Base-by-base conservation (phyloP, 2,888 invertebrate genomes). In the Tenthredo notha region DNA sequence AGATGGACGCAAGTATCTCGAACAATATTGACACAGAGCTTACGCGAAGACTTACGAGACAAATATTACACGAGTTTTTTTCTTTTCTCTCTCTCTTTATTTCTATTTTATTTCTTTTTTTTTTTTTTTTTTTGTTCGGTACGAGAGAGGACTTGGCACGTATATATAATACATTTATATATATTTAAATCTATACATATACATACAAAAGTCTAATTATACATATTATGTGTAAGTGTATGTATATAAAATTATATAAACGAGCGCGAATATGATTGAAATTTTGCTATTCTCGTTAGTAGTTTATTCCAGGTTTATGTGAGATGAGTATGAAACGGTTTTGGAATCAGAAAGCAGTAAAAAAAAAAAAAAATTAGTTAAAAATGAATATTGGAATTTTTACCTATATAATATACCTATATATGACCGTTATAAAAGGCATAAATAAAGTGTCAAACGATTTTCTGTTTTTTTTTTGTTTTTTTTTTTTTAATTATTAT, bases 1-100 rank as follows among this genome's bases (percentile, higher is more conserved):
- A 77, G 86, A 87, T 87, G 88, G 85, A 85, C 86, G 84, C 58
- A 54, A 84, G 29, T 84, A 70, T 82, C 54, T 78, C 86, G 82
- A 85, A 85, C 85, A 86, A 89, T 89, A 89, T 89, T 89, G 86
- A 89, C 89, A 88, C 85, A 86, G 87, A 86, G 85, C 88, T 88
- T 67, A 78, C 47, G 47, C 67, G 67, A 67, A 67, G 67, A 47
- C 40, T 40, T 33, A 67, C 67, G 82, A 83, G 82, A 67, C 33
- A 67, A 43, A 74, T 43, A 74, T 43, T 74, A 43, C 74, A 74
- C 74, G 40, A 43, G 74, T 43, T 74, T 37, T 37, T 37, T 37
- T 37, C 7, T 37, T 37, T 0, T 6, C 1, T n/a, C n/a, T n/a
- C n/a, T n/a, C n/a, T n/a, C n/a, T n/a, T n/a, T n/a, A n/a, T n/a